Conservation (phyloP, 1,140 invertebrate species). For the Drosophila simulans region DNA sequence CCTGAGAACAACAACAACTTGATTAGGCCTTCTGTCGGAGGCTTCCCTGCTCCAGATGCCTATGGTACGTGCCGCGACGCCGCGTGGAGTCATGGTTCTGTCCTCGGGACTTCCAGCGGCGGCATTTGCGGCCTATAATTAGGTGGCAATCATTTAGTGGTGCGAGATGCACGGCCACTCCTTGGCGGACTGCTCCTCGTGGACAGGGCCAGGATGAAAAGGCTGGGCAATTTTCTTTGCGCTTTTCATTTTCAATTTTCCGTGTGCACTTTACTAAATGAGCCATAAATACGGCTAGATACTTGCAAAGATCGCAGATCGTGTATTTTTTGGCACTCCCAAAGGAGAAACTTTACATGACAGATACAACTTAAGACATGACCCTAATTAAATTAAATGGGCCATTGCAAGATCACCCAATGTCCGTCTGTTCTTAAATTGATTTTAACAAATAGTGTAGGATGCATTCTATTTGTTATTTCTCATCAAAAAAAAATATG, state of each 20-base stretch:
- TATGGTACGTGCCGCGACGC: conserved; percentile 42
- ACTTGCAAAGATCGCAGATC: conserved; percentile 41
- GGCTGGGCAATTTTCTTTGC: conserved; percentile 41
- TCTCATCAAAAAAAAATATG: too few relatives aligned
- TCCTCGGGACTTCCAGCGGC: conserved; percentile 46
- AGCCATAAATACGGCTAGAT: conserved; percentile 53
- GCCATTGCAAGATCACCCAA: not conserved
- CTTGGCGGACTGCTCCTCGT: conserved; percentile 23
- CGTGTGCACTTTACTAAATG: conserved; percentile 47
- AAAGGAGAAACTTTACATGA: not conserved
- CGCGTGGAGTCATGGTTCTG: conserved; percentile 23
- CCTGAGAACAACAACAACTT: conserved; percentile 35
- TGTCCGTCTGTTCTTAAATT: not conserved
- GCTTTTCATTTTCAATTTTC: conserved; percentile 47
- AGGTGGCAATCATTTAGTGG: conserved; percentile 58
- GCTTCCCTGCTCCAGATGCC: conserved; percentile 26
- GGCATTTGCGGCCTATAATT: conserved; percentile 56
- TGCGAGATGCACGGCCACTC: conserved; percentile 45
- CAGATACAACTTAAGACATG: conserved; percentile 10
- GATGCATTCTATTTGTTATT: too few relatives aligned
- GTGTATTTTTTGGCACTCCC: not conserved
- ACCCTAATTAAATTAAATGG: conserved; percentile 17
- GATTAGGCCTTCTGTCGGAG: conserved; percentile 49
- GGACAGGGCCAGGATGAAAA: conserved; percentile 22
- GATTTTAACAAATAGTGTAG: not conserved